Evolutionary conservation across 2,888 invertebrate genomes (phyloP), one percentile per base, ranked within the genome.

Genomic region (Conchocele bisecta): DNA sequence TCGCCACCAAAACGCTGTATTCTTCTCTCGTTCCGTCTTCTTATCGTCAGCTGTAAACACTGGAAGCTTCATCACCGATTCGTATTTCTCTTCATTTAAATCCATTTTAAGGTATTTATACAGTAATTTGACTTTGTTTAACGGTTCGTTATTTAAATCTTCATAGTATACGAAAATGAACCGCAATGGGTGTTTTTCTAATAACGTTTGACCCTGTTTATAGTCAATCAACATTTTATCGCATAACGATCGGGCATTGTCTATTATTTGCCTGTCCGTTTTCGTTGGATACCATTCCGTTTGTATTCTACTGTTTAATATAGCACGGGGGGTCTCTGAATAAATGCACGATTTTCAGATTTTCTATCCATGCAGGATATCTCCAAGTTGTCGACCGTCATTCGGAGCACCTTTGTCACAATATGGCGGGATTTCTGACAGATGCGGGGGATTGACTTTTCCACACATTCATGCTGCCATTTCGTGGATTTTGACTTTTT

Each of bases 91-190:
- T 35, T 42, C 44, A 24, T 59, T 17, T 24, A 60, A 42, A 54
- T 26, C 20, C 67, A 67, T 67, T 11, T 60, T 60, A 31, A 60
- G 35, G 48, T 50, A 59, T 37, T 44, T 59, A 33, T 53, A 67
- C 28, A 67, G 44, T 15, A 17, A 20, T 53, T 67, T 53, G 3
- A 53, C 51, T 53, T 67, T 67, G 22, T 60, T 39, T 4, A 54
- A 46, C 0, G 59, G 48, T 31, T 58, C 42, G 4, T 31, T 28
- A 17, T n/a, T n/a, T n/a, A 66, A 41, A n/a, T 58, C 66, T 58
- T 66, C 66, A 24, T 66, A 58, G 17, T 50, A 58, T 7, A 66
- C 26, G 24, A 66, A 58, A 17, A 28, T 66, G 22, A 66, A 58
- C 17, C 51, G 39, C n/a, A 51, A 39, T 26, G 39, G 48, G 17